Percentiles rank a stretch among this genome's conserved stretches.
phyloP scores from a whole-genome alignment of 2,888 invertebrate species.

The Myopa testacea region DNA sequence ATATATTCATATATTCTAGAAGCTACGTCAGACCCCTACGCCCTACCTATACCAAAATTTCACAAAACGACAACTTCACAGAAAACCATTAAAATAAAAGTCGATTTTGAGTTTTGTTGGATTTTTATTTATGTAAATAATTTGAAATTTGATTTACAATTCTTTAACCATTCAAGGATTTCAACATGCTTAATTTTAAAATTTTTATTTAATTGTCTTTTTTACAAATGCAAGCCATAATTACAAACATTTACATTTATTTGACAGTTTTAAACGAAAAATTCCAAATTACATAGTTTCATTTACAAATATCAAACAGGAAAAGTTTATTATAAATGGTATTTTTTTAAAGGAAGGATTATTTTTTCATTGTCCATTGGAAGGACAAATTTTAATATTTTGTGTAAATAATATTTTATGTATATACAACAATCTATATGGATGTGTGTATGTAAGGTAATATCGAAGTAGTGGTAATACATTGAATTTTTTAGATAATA shows the following conservation, averaged over 20 bases:
- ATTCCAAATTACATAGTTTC: no score
- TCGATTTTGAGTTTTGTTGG: background rate
- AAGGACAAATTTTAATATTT: background rate
- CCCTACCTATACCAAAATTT: background rate
- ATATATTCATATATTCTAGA: no score
- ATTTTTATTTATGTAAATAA: slow-evolving; percentile 5
- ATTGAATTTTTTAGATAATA: slow-evolving; percentile 1
- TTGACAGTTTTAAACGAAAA: no score
- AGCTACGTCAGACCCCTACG: no score
- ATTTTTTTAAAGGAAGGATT: background rate
- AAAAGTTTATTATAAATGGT: background rate
- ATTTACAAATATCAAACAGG: no score
- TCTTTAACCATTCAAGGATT: background rate
- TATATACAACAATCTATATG: background rate
- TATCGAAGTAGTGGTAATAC: slow-evolving; percentile 24
- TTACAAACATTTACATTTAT: no score
- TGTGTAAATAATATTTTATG: slow-evolving; percentile 23
- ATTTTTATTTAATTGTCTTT: background rate
- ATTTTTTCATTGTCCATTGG: background rate
- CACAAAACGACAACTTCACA: no score
- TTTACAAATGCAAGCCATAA: background rate
- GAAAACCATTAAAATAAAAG: background rate
- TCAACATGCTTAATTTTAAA: slow-evolving; percentile 7
- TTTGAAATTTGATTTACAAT: slow-evolving; percentile 5
- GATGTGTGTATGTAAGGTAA: slow-evolving; percentile 13